Percentiles rank a stretch among this genome's conserved stretches.
Evolutionary conservation across 2,797 vertebrate species (phyloP).

Genomic region (Coluber constrictor): DNA sequence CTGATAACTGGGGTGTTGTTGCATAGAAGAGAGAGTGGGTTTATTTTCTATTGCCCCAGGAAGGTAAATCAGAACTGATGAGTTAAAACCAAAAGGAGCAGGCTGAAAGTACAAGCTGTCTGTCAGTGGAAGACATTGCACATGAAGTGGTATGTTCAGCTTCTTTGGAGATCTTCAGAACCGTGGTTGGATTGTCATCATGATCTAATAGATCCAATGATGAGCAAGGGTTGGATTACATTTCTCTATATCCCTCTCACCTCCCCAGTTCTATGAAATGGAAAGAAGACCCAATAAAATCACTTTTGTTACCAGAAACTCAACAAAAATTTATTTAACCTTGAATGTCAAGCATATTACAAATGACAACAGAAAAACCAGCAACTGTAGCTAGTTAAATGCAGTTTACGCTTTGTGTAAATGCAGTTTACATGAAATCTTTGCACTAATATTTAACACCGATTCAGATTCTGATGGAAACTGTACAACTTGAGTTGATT

Average conservation of each 20-base stretch:
- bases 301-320: slow-evolving; percentile 22
- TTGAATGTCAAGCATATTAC: slow-evolving; percentile 64
- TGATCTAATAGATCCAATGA: background rate
- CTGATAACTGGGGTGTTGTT: background rate
- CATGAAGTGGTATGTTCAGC: background rate
- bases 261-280: background rate
- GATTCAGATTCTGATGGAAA: slow-evolving; percentile 45
- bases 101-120: background rate
- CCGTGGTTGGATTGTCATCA: background rate
- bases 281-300: slow-evolving; percentile 6
- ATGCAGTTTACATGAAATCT: slow-evolving; percentile 50
- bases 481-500: slow-evolving; percentile 36
- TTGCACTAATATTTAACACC: slow-evolving; percentile 59
- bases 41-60: background rate
- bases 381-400: slow-evolving; percentile 42
- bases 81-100: background rate
- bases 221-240: background rate
- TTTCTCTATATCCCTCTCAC: background rate
- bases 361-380: slow-evolving; percentile 56
- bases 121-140: background rate
- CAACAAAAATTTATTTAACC: slow-evolving; percentile 68
- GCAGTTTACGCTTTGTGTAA: slow-evolving; percentile 26
- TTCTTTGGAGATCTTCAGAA: background rate
- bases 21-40: background rate
- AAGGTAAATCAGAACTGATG: background rate